A percentile compares a stretch with the other conserved stretches of the same genome.
phyloP scores from a whole-genome alignment of 92 coral and sea anemone genomes.

The Palythoa heliodiscus region DNA sequence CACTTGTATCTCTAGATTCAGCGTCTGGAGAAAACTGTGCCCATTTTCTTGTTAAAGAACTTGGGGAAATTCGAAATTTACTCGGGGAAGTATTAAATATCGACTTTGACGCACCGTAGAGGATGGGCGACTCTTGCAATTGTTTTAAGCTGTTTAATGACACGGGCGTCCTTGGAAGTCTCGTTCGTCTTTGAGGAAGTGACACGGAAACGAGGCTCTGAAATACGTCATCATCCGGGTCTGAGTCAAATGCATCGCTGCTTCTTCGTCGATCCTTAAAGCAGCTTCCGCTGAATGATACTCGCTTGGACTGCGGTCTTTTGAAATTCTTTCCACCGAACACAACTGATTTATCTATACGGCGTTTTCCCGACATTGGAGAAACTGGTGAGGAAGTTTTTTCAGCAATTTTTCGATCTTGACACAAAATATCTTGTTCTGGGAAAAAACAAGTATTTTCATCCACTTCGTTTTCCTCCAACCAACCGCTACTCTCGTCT shows the following conservation, averaged over 20 bases:
- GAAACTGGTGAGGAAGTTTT: slow-evolving; percentile 17
- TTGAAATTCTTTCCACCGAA: slow-evolving; percentile 46
- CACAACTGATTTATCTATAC: slow-evolving; percentile 66
- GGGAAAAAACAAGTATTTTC: neutral
- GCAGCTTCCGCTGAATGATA: slow-evolving; percentile 9
- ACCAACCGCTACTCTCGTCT: slow-evolving; percentile 59
- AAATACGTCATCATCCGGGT: slow-evolving; percentile 66
- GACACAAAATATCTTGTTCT: slow-evolving; percentile 19
- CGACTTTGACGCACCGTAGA: slow-evolving; percentile 40
- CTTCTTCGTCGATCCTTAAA: slow-evolving; percentile 35
- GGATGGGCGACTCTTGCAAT: slow-evolving; percentile 92
- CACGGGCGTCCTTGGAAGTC: slow-evolving; percentile 64
- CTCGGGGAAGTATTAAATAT: slow-evolving; percentile 41
- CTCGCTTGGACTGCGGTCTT: slow-evolving; percentile 17
- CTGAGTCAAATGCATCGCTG: slow-evolving; percentile 60
- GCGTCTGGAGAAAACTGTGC: slow-evolving; percentile 42
- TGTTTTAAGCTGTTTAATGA: slow-evolving; percentile 79
- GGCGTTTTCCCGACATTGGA: slow-evolving; percentile 48
- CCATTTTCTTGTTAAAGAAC: slow-evolving; percentile 44
- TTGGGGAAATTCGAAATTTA: slow-evolving; percentile 43
- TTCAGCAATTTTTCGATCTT: neutral
- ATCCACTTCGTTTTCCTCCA: slow-evolving; percentile 49
- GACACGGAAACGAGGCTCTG: slow-evolving; percentile 48
- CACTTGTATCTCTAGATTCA: neutral
- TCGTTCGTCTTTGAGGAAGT: slow-evolving; percentile 43